Conservation (phyloP, 2,797 vertebrate genomes). For the Cyprinodon diabolis region DNA sequence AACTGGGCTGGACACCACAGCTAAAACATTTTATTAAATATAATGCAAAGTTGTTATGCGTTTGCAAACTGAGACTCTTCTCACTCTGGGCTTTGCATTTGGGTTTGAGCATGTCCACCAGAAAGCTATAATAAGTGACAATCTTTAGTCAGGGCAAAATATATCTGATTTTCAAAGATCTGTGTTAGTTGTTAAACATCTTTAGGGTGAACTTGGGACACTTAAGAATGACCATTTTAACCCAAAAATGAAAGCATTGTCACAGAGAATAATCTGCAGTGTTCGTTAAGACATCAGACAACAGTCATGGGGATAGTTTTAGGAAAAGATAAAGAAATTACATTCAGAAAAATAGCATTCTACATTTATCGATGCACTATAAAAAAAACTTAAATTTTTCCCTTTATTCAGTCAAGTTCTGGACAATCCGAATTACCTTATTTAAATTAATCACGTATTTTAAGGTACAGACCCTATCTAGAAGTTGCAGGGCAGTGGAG, state of each 20-base stretch:
- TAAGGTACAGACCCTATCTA: too few species aligned
- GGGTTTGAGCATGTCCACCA: neutral
- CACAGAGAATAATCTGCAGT: neutral
- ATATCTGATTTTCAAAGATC: neutral
- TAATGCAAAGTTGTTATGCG: neutral
- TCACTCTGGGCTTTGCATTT: neutral
- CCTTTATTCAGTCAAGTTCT: too few species aligned
- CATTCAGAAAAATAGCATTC: too few species aligned
- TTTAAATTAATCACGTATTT: too few species aligned
- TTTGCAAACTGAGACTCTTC: slow-evolving; percentile 5
- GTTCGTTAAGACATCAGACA: neutral
- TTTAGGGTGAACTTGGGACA: neutral
- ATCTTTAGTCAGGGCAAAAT: neutral
- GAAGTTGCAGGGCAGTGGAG: too few species aligned
- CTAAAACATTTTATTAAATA: neutral
- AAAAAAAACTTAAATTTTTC: too few species aligned
- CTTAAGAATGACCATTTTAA: neutral
- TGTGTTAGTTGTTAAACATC: too few species aligned
- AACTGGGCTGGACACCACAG: neutral
- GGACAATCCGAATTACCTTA: too few species aligned
- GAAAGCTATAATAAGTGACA: neutral
- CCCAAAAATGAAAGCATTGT: neutral
- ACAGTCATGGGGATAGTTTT: neutral
- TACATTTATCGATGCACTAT: too few species aligned
- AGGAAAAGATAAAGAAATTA: neutral